Base-by-base conservation (phyloP, 2,113 vertebrate species). In the Syrrhaptes paradoxus region DNA sequence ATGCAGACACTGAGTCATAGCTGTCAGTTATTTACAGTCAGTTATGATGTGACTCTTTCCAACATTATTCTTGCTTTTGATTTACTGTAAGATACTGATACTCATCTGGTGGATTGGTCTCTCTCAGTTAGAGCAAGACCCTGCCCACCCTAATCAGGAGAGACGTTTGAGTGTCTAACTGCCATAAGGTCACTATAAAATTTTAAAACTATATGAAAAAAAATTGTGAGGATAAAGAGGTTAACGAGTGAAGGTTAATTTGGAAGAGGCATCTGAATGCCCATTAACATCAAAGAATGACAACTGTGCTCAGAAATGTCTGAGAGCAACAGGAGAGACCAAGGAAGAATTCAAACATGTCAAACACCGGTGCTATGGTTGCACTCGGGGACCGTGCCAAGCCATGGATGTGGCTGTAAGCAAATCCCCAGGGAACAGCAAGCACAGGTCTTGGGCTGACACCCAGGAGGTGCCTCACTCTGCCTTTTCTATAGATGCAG, bases 1-100 rank as follows among this genome's bases (percentile, higher is more conserved):
- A 92, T 28, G 62, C 77, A 97, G 97, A 96, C 52, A 13, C 38
- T 97, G 97, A 98, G 91, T 97, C 97, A 98, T 31, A 86, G 59
- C 80, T 94, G 95, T 97, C 94, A 95, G 90, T 96, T 95, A 75
- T 83, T 96, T 77, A 66, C 85, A 83, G 72, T 48, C 90, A 81
- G 52, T 81, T 49, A 72, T 34, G 58, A 85, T 48, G 73, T 26
- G 83, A 76, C 79, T 90, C 61, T 86, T 96, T 75, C 41, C 80
- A 94, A 65, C 25, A 38, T 67, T 72, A 49, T 36, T 78, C 58
- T 68, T 78, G 59, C 45, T 82, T 96, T 54, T 92, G 80, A 92
- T 82, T 58, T 87, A 22, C 36, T 19, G 26, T 63, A 63, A 72
- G 59, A 92, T 88, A 61, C 70, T 66, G 55, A 92, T 88, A 61